Evolutionary conservation across 2,797 vertebrate genomes (phyloP).

Genomic region (Megalops cyprinoides): DNA sequence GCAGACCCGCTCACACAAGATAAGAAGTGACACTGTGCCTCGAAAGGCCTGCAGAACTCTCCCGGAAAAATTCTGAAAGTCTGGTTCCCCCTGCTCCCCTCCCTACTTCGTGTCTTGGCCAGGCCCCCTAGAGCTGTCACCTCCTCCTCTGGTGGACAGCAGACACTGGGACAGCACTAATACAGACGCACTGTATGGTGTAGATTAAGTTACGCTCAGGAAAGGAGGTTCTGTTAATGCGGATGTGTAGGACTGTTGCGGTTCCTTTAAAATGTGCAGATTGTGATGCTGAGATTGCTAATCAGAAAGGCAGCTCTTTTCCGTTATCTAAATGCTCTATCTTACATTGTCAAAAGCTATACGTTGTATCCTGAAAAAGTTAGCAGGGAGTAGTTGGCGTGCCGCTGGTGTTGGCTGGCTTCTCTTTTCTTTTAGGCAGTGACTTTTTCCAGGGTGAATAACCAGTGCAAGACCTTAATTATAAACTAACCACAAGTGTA

Average conservation of each 20-base stretch:
- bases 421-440: not conserved
- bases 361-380: too few relatives aligned
- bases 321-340: not conserved
- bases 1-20: not conserved
- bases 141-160: not conserved
- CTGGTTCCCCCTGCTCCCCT: too few relatives aligned
- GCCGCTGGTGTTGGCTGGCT: not conserved
- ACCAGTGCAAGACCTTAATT: not conserved
- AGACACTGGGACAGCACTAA: not conserved
- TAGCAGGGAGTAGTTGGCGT: not conserved
- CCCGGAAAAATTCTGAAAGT: not conserved
- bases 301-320: not conserved
- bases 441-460: not conserved
- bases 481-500: not conserved
- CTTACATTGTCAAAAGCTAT: not conserved
- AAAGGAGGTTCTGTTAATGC: not conserved
- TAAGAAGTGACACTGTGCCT: not conserved
- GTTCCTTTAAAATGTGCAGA: not conserved
- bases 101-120: not conserved
- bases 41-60: not conserved
- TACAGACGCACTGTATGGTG: too few relatives aligned
- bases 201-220: not conserved
- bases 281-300: not conserved
- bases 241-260: too few relatives aligned
- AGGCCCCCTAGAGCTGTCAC: not conserved